Percentiles rank a stretch among this genome's conserved stretches.
These are phyloP conservation scores for Berghia stephanieae DNA, from an alignment of 1,140 invertebrate species.

Conservation along the genomic window DNA sequence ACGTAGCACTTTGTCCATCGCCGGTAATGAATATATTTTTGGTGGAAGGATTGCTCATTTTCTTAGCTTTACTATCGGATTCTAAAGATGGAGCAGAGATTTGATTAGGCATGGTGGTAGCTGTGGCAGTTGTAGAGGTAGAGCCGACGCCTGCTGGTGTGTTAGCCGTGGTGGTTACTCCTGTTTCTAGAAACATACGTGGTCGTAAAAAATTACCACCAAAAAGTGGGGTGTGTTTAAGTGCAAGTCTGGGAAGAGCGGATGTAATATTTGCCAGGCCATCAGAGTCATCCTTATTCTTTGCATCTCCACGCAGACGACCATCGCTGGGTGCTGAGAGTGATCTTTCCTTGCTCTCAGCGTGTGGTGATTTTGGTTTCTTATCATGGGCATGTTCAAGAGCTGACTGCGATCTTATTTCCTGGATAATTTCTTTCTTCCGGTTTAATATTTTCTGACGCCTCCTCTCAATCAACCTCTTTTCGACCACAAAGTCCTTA, in stretches of 20 bases:
- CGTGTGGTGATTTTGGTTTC: background rate
- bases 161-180: no score
- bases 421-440: slow-evolving; percentile 29
- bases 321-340: background rate
- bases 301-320: slow-evolving; percentile 11
- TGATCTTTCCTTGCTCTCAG: background rate
- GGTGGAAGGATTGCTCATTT: no score
- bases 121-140: no score
- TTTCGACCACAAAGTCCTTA: slow-evolving; percentile 41
- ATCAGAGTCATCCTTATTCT: background rate
- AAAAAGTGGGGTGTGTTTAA: background rate
- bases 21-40: no score
- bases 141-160: no score
- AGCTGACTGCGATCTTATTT: background rate
- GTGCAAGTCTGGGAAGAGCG: background rate
- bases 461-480: slow-evolving; percentile 44
- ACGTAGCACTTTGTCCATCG: no score
- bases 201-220: background rate
- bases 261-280: no score
- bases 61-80: no score
- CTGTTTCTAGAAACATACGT: slow-evolving; percentile 10
- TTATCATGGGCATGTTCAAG: background rate
- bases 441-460: slow-evolving; percentile 26
- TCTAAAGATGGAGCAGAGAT: no score
- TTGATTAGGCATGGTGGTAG: no score